These are phyloP conservation scores for Lagopus muta DNA, from an alignment of 2,113 vertebrate species.

Conservation along the genomic window DNA sequence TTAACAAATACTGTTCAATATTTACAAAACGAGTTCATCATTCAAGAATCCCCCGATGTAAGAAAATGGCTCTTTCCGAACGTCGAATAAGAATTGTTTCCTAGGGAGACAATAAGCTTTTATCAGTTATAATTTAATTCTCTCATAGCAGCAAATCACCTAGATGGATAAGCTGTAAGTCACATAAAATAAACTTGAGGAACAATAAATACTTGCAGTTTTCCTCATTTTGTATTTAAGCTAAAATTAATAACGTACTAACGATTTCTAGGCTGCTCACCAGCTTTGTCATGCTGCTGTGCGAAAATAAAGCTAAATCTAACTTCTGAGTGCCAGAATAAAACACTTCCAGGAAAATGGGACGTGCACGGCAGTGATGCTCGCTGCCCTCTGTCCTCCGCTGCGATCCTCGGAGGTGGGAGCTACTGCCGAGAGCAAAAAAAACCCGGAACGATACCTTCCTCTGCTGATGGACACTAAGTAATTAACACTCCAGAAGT, in stretches of 20 bases:
- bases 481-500: background rate
- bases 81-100: background rate
- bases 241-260: background rate
- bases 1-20: background rate
- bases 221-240: background rate
- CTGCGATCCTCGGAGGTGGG: accelerated
- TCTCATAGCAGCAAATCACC: background rate
- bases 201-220: background rate
- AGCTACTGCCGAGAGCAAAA: too few species aligned
- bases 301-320: background rate
- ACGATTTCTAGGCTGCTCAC: background rate
- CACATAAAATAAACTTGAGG: background rate
- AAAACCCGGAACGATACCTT: background rate
- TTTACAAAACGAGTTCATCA: too few species aligned
- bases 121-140: background rate
- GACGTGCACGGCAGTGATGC: background rate
- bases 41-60: background rate
- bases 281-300: background rate
- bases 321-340: background rate
- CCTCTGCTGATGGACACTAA: background rate
- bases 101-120: background rate
- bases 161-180: background rate
- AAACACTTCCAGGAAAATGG: background rate
- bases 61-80: background rate
- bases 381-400: accelerated